These are phyloP conservation scores for Gymnosoma rotundatum DNA, from an alignment of 2,888 invertebrate species.

Conservation along the genomic window DNA sequence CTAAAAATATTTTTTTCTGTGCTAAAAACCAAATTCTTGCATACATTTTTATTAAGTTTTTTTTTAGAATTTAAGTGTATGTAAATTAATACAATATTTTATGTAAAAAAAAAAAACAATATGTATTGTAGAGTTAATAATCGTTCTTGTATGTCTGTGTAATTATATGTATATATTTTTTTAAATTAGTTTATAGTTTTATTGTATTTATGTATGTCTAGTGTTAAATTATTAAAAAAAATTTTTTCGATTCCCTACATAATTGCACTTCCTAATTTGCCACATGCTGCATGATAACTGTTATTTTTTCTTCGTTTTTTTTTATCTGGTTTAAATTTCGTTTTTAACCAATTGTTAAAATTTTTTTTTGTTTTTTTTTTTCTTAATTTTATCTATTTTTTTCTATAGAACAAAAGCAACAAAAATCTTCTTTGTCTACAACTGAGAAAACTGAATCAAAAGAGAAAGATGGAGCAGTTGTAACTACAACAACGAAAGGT, in stretches of 20 bases:
- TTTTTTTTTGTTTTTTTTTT: slow-evolving; percentile 2
- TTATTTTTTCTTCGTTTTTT: slow-evolving; percentile 36
- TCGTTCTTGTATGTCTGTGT: slow-evolving; percentile 11
- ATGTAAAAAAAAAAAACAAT: background rate
- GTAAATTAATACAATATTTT: slow-evolving; percentile 12
- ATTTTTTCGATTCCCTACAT: slow-evolving; percentile 33
- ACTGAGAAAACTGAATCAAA: slow-evolving; percentile 83
- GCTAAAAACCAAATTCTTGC: slow-evolving; percentile 23
- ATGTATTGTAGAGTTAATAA: background rate
- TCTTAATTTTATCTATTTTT: slow-evolving; percentile 27
- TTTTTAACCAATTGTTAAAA: slow-evolving; percentile 7
- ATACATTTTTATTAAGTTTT: slow-evolving; percentile 23
- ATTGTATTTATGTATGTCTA: slow-evolving; percentile 35
- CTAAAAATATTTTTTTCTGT: slow-evolving; percentile 20
- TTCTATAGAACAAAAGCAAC: slow-evolving; percentile 73
- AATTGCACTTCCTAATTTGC: slow-evolving; percentile 44
- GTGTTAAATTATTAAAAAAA: slow-evolving; percentile 31
- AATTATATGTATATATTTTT: background rate
- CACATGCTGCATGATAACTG: slow-evolving; percentile 56
- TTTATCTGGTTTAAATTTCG: slow-evolving; percentile 20
- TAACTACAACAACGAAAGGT: slow-evolving; percentile 86
- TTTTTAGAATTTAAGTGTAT: slow-evolving; percentile 28
- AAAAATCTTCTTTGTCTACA: slow-evolving; percentile 75
- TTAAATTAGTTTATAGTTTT: slow-evolving; percentile 17
- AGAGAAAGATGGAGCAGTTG: slow-evolving; percentile 84